Base-by-base conservation (phyloP, 1,140 invertebrate species). In the Hyposmocoma kahamanoa region DNA sequence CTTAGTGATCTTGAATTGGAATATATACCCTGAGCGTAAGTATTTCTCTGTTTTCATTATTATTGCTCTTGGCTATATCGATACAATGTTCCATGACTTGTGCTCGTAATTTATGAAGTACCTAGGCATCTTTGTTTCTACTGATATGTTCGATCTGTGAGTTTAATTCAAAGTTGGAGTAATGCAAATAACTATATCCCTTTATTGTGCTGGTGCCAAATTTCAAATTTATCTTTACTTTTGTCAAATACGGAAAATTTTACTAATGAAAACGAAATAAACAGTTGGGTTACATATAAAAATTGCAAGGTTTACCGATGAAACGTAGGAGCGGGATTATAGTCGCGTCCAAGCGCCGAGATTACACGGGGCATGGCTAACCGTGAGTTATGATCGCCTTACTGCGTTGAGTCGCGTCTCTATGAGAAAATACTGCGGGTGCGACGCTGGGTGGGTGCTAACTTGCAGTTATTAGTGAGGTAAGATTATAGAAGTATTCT, bases 361-460 rank as follows among this genome's bases (percentile, higher is more conserved):
- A 36, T 36, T 36, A 36, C 32, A 20, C 20, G 19, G 18, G 46
- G 11, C 34, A 17, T 24, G 32, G n/a, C n/a, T 47, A 47, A 47
- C 26, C 17, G 46, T 22, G 34, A 47, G 30, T 47, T 47, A 47
- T 39, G 46, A 47, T 8, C 26, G 46, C 34, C 13, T 44, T 44
- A 44, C 20, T 21, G 6, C 20, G 15, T 17, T 19, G 9, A 20
- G 13, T 44, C 24, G 10, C n/a, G n/a, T 17, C 5, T 20, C 38
- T 41, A 48, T 39, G 47, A 39, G 47, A 44, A 51, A 44, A 36
- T 38, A 44, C 49, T 34, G 38, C 42, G 49, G 11, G 19, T 20
- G 5, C 15, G 13, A 15, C 24, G 24, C 24, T 11, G 24, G 24
- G 5, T 11, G 24, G 24, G 24, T 26, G 24, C 24, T 26, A 26